Evolutionary conservation across 2,113 vertebrate species (phyloP).

Genomic region (Bothrops jararaca): DNA sequence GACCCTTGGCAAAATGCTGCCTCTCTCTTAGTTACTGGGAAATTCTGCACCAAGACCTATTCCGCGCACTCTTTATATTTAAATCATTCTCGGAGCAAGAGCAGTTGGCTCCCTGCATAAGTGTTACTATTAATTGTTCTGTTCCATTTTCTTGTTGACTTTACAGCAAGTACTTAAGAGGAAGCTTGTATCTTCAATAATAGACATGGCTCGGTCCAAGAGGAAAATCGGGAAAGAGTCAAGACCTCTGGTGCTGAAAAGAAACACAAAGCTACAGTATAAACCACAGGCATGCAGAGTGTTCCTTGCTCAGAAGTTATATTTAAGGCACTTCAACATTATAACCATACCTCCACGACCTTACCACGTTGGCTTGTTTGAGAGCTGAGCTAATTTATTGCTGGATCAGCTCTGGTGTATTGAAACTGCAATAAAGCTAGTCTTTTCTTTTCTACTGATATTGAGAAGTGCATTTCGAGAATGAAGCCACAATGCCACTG

Average conservation of each 20-base stretch:
- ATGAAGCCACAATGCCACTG: slow-evolving; percentile 76
- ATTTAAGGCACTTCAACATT: not conserved
- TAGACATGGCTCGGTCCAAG: not conserved
- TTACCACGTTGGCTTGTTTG: not conserved
- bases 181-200: not conserved
- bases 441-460: slow-evolving; percentile 58
- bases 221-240: not conserved
- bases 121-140: not conserved
- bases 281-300: not conserved
- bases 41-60: slow-evolving; percentile 6
- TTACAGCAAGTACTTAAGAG: not conserved
- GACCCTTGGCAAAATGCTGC: not conserved
- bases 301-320: not conserved
- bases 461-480: slow-evolving; percentile 77
- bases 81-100: not conserved
- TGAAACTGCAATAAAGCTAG: not conserved
- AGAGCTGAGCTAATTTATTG: not conserved
- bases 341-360: not conserved
- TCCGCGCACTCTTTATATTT: not conserved
- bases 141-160: not conserved
- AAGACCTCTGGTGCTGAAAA: not conserved
- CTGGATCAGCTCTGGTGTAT: not conserved
- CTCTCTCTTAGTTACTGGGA: not conserved
- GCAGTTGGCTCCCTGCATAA: not conserved
- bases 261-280: not conserved